These are phyloP conservation scores for Maniola hyperantus DNA, from an alignment of 2,888 invertebrate genomes.

Conservation along the genomic window DNA sequence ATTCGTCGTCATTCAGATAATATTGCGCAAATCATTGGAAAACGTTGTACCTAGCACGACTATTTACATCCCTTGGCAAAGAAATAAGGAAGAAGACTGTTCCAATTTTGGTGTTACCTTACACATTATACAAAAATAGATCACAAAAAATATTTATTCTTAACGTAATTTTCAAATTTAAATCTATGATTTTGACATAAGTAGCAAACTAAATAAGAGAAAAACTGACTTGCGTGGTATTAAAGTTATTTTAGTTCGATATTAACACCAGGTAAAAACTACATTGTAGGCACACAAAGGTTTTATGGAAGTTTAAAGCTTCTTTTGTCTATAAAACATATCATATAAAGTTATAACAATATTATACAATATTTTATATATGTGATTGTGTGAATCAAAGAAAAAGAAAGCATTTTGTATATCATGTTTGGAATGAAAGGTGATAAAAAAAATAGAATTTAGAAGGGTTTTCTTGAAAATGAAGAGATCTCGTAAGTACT, in stretches of 20 bases:
- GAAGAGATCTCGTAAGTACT: constrained; percentile 45
- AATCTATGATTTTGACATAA: not conserved
- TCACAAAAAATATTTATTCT: constrained; percentile 2
- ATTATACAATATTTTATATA: constrained; percentile 26
- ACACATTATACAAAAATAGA: constrained; percentile 19
- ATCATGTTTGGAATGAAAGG: constrained; percentile 4
- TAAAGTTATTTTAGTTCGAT: not conserved
- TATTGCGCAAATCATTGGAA: not conserved
- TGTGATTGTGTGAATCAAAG: constrained; percentile 34
- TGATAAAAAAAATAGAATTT: constrained; percentile 8
- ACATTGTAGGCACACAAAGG: constrained; percentile 42
- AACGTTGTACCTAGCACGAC: too few species aligned
- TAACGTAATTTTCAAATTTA: not conserved
- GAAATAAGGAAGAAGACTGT: not conserved
- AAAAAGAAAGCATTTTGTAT: constrained; percentile 29
- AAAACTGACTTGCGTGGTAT: constrained; percentile 1
- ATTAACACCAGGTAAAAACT: constrained; percentile 6
- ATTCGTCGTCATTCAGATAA: not conserved
- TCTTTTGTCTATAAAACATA: constrained; percentile 39
- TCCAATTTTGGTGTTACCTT: constrained; percentile 9
- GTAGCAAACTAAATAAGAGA: not conserved
- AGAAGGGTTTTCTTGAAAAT: constrained; percentile 14
- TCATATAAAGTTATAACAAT: constrained; percentile 24
- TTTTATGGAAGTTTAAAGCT: constrained; percentile 44
- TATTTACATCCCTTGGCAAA: not conserved